Evolutionary conservation across 2,113 vertebrate genomes (phyloP), one percentile per base, ranked within the genome.

Genomic region (Hippoglossus stenolepis): DNA sequence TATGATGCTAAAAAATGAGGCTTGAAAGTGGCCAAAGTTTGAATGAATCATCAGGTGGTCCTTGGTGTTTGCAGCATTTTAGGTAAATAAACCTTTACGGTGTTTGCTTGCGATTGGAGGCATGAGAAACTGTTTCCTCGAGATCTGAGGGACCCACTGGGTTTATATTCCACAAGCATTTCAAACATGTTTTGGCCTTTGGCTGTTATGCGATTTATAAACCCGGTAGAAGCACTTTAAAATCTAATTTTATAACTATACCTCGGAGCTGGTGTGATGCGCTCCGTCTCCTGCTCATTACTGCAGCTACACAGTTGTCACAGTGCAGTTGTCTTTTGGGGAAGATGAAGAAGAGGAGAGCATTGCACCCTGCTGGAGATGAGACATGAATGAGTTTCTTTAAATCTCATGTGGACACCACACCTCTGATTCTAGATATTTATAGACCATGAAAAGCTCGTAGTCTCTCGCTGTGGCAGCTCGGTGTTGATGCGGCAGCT

Each of bases 111-210:
- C 76, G 60, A 65, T 82, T 26, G 24, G 56, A 75, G 79, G 84
- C 77, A 59, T 18, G 61, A 40, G 77, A 70, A 86, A 65, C 54
- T 61, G 79, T 45, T 85, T 71, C 62, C 53, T 24, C 67, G 26
- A 86, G 82, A 87, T 89, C 82, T 75, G 2, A 82, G 63, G 31
- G 70, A 68, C 40, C 47, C 65, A 64, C 57, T 62, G 79, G 69
- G 40, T 83, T 65, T 11, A 65, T 63, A 64, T 79, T 83, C 75
- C 64, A 82, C 84, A 87, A 86, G 79, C 64, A 58, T 38, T 65
- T 77, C 57, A 23, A 53, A 54, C 38, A 74, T 53, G 43, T 78
- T 79, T 70, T 65, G 28, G 53, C 69, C 70, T 65, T 59, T 1
- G 75, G 77, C 80, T 73, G 64, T 65, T 61, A 1, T 80, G 63